Base-by-base conservation (phyloP, 2,797 vertebrate species). In the Anguilla marmorata region DNA sequence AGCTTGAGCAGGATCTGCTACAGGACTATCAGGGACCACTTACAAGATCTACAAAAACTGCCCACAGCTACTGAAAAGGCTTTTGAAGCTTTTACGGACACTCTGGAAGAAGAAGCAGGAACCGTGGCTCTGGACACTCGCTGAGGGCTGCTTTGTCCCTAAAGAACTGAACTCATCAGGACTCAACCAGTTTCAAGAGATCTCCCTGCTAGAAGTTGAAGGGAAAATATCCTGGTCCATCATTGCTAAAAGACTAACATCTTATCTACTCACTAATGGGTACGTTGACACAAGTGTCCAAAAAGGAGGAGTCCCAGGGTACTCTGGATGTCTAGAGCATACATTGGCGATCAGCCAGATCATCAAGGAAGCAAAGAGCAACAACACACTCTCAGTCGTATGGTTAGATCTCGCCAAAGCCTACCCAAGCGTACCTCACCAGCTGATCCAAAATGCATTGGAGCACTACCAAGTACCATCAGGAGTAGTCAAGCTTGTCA, bases 31-130 rank as follows among this genome's bases (percentile, higher is more conserved):
- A 86, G 86, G 86, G 16, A 86, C 86, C 30, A 27, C 85, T 24
- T 76, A 85, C 9, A 86, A 86, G 66, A 86, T 86, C 85, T 86
- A 86, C 45, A 86, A 86, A 41, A 86, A 86, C 86, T 79, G 86
- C 27, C 69, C 66, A 54, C 72, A 54, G 27, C 86, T 87, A 1
- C 72, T 87, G 30, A 56, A 52, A 12, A 79, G 86, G 24, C 45
- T 87, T 1, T 21, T n/a, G 0, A 79, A 33, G 80, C 27, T 85
- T 19, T 33, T 45, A 58, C 54, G 84, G 37, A 58, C 48, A n/a
- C 80, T 87, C 41, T 52, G 86, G 86, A 87, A 58, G 45, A 87
- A 87, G 19, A 87, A 50, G 48, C 86, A 87, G 66, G 66, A 86
- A 52, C 86, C 86, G 63, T 19, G 66, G 45, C 41, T n/a, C 45